Conservation (phyloP, 2,797 vertebrate species). For the Argya squamiceps region DNA sequence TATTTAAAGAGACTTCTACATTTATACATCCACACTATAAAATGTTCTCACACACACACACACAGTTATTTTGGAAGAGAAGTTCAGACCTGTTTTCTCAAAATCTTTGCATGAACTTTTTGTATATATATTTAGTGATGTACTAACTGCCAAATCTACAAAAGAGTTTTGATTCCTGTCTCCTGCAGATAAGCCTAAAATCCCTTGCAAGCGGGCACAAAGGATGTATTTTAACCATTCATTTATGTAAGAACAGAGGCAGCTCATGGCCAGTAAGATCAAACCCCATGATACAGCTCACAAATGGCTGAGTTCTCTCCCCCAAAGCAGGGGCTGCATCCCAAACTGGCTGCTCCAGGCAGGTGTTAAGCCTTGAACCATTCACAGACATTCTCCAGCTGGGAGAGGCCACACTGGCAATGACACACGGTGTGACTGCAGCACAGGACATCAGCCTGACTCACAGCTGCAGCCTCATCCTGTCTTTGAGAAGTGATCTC, state of each 20-base stretch:
- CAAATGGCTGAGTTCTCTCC: neutral
- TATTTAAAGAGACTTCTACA: neutral
- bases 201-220: neutral
- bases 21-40: neutral
- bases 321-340: neutral
- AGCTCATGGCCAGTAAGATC: neutral
- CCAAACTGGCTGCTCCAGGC: neutral
- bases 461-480: neutral
- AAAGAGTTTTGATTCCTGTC: neutral
- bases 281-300: rapidly evolving
- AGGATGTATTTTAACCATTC: neutral
- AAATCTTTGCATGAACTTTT: neutral
- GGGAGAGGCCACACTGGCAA: neutral
- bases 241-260: neutral
- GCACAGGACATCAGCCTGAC: neutral
- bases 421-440: neutral
- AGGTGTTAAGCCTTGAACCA: rapidly evolving
- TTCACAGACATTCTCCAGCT: rapidly evolving
- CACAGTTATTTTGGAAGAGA: neutral
- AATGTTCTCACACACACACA: neutral
- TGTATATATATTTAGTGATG: neutral
- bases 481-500: neutral
- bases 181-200: neutral
- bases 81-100: neutral
- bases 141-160: neutral